Base-by-base conservation (phyloP, 2,888 invertebrate genomes). In the Oeneis ivallda region DNA sequence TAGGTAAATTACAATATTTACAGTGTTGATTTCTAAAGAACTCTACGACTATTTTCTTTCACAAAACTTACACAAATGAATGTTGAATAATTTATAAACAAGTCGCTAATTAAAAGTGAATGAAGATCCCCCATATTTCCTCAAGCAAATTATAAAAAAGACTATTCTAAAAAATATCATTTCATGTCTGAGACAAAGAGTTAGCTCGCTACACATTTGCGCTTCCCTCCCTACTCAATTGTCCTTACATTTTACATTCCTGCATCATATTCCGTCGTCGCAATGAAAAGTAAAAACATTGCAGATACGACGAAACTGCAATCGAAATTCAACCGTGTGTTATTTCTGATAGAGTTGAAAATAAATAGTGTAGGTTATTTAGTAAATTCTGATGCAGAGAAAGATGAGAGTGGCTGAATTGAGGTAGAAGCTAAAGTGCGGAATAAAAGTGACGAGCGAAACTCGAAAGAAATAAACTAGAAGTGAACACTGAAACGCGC, bases 171-270 rank as follows among this genome's bases (percentile, higher is more conserved):
- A 78, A 79, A 79, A 80, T 75, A 81, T 77, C 77, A 76, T 76
- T 76, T 76, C 75, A 74, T 75, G 70, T 74, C 72, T 70, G 74
- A 80, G 80, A 86, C 83, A 86, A 84, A 84, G 79, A 79, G 71
- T 65, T n/a, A 69, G 72, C 78, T 78, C 81, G 78, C 80, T 81
- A 80, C 83, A 86, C 83, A 83, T 82, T 83, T 80, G 79, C 82
- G 80, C 81, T 76, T 79, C 75, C 80, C 82, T 78, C 83, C 79
- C 81, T 76, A 81, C 84, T 84, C 88, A 86, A 89, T 89, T 89
- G 90, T 90, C 87, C 84, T 87, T 84, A 86, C 87, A 85, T 89
- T 88, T 91, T 86, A 87, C 85, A 90, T 89, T 89, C 86, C 87
- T 88, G 85, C 89, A 87, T 89, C 90, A 90, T 89, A 89, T 90